These are phyloP conservation scores for Stegophylla sp. DNA, from an alignment of 2,888 invertebrate genomes.

Conservation along the genomic window DNA sequence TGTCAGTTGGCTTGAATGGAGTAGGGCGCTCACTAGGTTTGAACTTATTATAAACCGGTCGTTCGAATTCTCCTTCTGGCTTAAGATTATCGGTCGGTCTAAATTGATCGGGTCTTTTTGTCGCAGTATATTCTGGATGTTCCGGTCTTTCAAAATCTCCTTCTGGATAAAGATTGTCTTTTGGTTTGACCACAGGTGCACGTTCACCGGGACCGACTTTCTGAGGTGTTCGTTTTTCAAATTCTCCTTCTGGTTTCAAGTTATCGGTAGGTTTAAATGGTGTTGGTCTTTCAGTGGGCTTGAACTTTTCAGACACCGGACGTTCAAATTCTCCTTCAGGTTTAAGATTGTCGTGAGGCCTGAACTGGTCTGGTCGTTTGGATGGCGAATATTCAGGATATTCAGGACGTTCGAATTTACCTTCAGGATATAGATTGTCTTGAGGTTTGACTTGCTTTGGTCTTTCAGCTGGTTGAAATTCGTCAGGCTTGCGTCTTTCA, in stretches of 20 bases:
- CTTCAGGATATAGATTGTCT: slow-evolving; percentile 65
- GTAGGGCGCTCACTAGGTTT: slow-evolving; percentile 71
- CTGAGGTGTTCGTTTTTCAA: slow-evolving; percentile 64
- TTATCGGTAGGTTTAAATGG: slow-evolving; percentile 68
- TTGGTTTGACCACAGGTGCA: slow-evolving; percentile 65
- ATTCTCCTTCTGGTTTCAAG: slow-evolving; percentile 66
- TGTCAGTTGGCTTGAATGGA: slow-evolving; percentile 72
- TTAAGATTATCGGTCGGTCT: slow-evolving; percentile 68
- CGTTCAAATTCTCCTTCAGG: slow-evolving; percentile 67
- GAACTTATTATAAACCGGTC: slow-evolving; percentile 64
- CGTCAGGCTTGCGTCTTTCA: slow-evolving; percentile 62
- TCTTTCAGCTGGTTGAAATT: slow-evolving; percentile 65
- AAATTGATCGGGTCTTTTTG: slow-evolving; percentile 67
- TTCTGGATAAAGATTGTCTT: slow-evolving; percentile 66
- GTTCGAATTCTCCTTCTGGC: slow-evolving; percentile 66
- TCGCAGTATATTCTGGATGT: slow-evolving; percentile 67
- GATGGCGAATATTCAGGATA: slow-evolving; percentile 65
- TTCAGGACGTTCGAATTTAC: slow-evolving; percentile 65
- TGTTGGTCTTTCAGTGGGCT: slow-evolving; percentile 68
- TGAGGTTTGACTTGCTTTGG: slow-evolving; percentile 65
- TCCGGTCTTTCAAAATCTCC: slow-evolving; percentile 66
- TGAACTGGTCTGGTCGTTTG: slow-evolving; percentile 66
- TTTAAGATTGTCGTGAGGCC: slow-evolving; percentile 66
- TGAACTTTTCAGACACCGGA: slow-evolving; percentile 63
- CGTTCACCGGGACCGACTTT: slow-evolving; percentile 65